Base-by-base conservation (phyloP, 2,888 invertebrate genomes). In the Sepiola atlantica region DNA sequence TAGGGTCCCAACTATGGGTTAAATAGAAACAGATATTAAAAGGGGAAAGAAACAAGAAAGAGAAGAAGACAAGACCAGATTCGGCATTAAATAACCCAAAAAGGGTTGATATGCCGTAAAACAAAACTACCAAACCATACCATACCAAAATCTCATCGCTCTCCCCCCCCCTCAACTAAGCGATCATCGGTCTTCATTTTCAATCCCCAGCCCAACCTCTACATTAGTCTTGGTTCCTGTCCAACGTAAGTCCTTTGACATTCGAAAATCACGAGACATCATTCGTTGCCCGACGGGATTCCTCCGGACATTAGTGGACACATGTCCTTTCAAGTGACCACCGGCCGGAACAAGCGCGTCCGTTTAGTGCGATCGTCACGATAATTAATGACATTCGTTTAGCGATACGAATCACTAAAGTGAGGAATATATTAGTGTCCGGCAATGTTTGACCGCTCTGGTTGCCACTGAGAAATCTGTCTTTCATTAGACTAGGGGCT, bases 251-350 rank as follows among this genome's bases (percentile, higher is more conserved):
- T 32, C 32, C 77, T n/a, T n/a, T 14, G 45, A 2, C 45, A 45
- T 8, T 45, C 45, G 77, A 77, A n/a, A 77, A n/a, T 77, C n/a
- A 77, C 77, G 32, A 77, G n/a, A 32, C 45, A 16, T 12, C n/a
- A 77, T n/a, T n/a, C 77, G 77, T 16, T 77, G 77, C 32, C 77
- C 77, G n/a, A 77, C 77, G n/a, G 77, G n/a, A 77, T 77, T 77
- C 77, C 77, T 77, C 77, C 77, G 77, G 77, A 77, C 77, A 77
- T 77, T 32, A n/a, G 77, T 77, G 77, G 77, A 32, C 77, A 77
- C 77, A 77, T 77, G 77, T 77, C n/a, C 77, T n/a, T 77, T 77
- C 77, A 32, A 77, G 77, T 77, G 77, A 77, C 77, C 77, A 77
- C n/a, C 77, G 77, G n/a, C 77, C 77, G n/a, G 21, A 77, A n/a